phyloP scores from a whole-genome alignment of 1,140 invertebrate genomes.

The Littorina saxatilis region DNA sequence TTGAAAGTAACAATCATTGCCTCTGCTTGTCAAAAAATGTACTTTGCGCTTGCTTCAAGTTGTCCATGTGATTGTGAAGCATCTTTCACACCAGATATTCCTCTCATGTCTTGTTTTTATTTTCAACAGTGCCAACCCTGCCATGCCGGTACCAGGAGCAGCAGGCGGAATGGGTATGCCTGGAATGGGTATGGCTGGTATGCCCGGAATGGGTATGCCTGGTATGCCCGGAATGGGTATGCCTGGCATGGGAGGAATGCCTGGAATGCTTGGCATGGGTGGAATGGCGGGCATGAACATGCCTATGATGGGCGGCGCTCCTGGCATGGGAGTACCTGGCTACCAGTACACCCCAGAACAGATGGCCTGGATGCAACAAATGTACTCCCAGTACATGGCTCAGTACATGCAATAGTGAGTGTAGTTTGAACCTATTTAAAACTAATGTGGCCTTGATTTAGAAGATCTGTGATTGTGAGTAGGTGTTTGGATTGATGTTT shows the following conservation, averaged over 20 bases:
- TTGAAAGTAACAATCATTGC: too few relatives aligned
- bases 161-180: neutral
- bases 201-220: neutral
- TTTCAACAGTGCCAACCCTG: constrained; percentile 16
- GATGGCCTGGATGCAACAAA: constrained; percentile 87
- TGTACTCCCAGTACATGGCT: constrained; percentile 89
- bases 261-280: neutral
- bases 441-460: too few relatives aligned
- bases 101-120: too few relatives aligned
- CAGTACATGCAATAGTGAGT: constrained; percentile 85
- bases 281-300: too few relatives aligned
- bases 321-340: neutral
- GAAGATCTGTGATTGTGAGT: too few relatives aligned
- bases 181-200: neutral
- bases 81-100: too few relatives aligned
- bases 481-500: too few relatives aligned
- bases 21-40: too few relatives aligned
- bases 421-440: constrained; percentile 43
- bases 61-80: too few relatives aligned
- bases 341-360: constrained; percentile 76
- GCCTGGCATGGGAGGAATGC: neutral
- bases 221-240: neutral
- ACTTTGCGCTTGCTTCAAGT: too few relatives aligned
- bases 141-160: neutral
- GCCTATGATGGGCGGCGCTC: neutral